Base-by-base conservation (phyloP, 2,888 invertebrate genomes). In the Drosophila nr. perissopoda region DNA sequence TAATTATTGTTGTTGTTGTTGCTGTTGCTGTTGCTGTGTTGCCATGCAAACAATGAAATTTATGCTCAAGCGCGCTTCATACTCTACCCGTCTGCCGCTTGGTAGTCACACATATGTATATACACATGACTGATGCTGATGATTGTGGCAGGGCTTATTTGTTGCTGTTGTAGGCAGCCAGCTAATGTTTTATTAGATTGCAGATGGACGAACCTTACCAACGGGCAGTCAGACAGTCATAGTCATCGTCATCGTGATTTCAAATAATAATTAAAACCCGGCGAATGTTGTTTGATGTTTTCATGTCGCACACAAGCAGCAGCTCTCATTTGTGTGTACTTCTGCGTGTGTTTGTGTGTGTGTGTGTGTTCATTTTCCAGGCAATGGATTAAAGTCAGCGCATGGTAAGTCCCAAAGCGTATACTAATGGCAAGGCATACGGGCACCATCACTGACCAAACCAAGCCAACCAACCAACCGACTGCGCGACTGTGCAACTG, bases 241-340 rank as follows among this genome's bases (percentile, higher is more conserved):
- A 69, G 61, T 51, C 51, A 40, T 27, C 59, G 65, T 53, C 75
- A 63, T 49, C 68, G 76, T 80, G 75, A 83, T 81, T 81, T 76
- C 82, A 83, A 83, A 83, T 82, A 83, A 83, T 82, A 82, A 82
- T 82, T 82, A 82, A 82, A 82, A 79, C 67, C 83, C 74, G 70
- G 73, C 82, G 75, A 82, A 78, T 77, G 80, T 73, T 80, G 82
- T 83, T 82, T 82, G 83, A 82, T 82, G 78, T 82, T 82, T 82
- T 71, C 80, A 70, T 79, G 79, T 68, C 42, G 64, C 59, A 69
- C 63, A 76, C 69, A 70, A 53, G 56, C 64, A 40, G 29, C 21
- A 31, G 21, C 29, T 10, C 31, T 5, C 49, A 31, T n/a, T 11
- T 29, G 10, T n/a, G 29, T 51, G 27, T 25, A 16, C 16, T 13